Conservation (phyloP, 1,140 invertebrate genomes). For the Aphaenogaster floridana region DNA sequence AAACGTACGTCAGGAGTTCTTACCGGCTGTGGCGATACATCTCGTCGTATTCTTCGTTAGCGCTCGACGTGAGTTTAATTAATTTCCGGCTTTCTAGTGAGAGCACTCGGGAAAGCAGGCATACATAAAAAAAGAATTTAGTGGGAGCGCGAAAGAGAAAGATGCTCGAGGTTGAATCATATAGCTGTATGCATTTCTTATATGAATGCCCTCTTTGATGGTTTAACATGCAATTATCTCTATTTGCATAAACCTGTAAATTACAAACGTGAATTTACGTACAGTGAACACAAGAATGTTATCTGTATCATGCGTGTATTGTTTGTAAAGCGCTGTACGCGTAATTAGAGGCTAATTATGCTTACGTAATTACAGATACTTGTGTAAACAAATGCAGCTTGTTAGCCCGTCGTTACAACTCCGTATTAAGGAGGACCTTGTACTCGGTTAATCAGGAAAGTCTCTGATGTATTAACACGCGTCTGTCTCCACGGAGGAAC, state of each 20-base stretch:
- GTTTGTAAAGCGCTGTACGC: neutral
- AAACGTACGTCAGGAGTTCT: slow-evolving; percentile 44
- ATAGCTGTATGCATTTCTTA: neutral
- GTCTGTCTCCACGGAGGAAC: neutral
- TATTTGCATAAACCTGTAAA: neutral
- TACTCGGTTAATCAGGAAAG: neutral
- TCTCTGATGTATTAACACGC: neutral
- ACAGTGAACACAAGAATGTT: neutral
- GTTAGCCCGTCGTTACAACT: neutral
- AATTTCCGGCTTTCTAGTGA: slow-evolving; percentile 29
- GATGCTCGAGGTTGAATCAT: neutral
- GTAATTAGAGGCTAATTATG: neutral
- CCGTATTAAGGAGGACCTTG: no score
- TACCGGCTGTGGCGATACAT: slow-evolving; percentile 35
- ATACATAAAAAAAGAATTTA: slow-evolving; percentile 4
- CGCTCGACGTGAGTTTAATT: slow-evolving; percentile 32
- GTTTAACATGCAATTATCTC: neutral
- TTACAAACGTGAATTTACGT: neutral
- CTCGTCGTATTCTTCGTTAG: slow-evolving; percentile 44
- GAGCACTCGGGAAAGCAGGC: neutral
- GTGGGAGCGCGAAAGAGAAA: neutral
- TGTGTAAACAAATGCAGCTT: neutral
- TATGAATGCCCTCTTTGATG: neutral
- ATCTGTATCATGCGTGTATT: neutral
- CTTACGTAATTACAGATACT: neutral